Evolutionary conservation across 2,888 invertebrate species (phyloP).

Genomic region (Silvanus unidentatus): DNA sequence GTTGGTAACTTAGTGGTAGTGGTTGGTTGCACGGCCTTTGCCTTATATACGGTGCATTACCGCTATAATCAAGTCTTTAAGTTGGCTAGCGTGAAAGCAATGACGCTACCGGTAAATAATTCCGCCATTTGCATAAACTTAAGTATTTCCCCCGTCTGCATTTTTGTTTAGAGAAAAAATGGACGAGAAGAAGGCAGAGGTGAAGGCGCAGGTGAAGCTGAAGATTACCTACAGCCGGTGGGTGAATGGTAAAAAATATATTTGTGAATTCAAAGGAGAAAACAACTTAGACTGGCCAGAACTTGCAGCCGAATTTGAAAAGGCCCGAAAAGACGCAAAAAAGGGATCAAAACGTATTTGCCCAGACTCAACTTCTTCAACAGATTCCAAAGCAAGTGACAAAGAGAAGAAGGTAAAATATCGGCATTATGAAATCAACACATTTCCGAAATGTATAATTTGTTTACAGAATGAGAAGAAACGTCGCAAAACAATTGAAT

Average conservation of each 20-base stretch:
- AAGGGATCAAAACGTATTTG: conserved; percentile 24
- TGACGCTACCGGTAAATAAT: no score
- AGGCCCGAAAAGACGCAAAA: conserved; percentile 45
- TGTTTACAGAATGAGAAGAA: conserved; percentile 14
- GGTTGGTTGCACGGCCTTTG: no score
- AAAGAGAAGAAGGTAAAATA: conserved; percentile 23
- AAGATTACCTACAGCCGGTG: conserved; percentile 63
- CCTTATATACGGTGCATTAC: no score
- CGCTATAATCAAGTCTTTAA: no score
- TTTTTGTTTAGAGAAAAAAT: conserved; percentile 20
- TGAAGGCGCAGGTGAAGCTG: conserved; percentile 51
- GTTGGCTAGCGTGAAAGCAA: no score
- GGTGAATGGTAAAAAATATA: conserved; percentile 64
- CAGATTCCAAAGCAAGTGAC: conserved; percentile 27
- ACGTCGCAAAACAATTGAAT: conserved; percentile 19
- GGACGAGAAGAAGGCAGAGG: conserved; percentile 31
- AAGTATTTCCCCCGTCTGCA: no score
- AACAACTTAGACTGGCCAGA: conserved; percentile 84
- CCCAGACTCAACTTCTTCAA: conserved; percentile 29
- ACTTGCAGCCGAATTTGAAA: conserved; percentile 71
- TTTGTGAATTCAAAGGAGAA: conserved; percentile 73
- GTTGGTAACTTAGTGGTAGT: no score
- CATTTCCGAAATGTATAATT: no score
- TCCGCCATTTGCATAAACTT: no score
- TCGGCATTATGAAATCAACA: not conserved